Evolutionary conservation across 2,113 vertebrate genomes (phyloP), one percentile per base, ranked within the genome.

Genomic region (Microtus richardsoni): DNA sequence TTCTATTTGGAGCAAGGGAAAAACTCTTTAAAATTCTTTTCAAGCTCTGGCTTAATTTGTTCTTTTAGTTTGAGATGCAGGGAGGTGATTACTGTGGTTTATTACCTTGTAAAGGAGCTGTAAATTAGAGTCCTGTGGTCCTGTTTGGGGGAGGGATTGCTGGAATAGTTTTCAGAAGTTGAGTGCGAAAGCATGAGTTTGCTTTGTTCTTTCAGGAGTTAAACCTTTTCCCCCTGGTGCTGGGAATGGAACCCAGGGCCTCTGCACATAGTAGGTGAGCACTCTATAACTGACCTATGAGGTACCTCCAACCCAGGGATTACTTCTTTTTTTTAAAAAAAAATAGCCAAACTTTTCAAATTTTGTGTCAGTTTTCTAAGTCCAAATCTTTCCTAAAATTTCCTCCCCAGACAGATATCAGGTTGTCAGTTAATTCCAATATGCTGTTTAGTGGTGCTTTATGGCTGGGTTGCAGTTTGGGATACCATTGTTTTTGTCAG

Each of bases 91-190:
- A 98, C 98, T 98, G 64, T 98, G 97, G 97, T 98, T 99, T 99
- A 99, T 98, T 98, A 98, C 98, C 98, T 98, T 98, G 98, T 98
- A 98, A 99, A 98, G 97, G 98, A 93, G 98, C 94, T 97, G 98
- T 99, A 99, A 99, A 99, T 98, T 98, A 98, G 14, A 0, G 93
- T 91, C 94, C 95, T 98, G 95, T 98, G 54, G 54, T 58, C 54
- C 54, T 58, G 54, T 98, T 98, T 98, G 97, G 96, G 96, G 89
- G 98, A 96, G 91, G 94, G 98, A 97, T 95, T 96, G 97, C 82
- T 95, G 98, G 98, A 98, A 97, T 97, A 97, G 96, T 95, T 96
- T 97, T 97, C 96, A 96, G 97, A 98, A 98, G 97, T 94, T 94
- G 97, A 93, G 88, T 88, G 19, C 88, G 74, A 96, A 94, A 11